Percentiles rank a stretch among this genome's conserved stretches.
phyloP scores from a whole-genome alignment of 2,888 invertebrate species.

The Eupithecia dodoneata region DNA sequence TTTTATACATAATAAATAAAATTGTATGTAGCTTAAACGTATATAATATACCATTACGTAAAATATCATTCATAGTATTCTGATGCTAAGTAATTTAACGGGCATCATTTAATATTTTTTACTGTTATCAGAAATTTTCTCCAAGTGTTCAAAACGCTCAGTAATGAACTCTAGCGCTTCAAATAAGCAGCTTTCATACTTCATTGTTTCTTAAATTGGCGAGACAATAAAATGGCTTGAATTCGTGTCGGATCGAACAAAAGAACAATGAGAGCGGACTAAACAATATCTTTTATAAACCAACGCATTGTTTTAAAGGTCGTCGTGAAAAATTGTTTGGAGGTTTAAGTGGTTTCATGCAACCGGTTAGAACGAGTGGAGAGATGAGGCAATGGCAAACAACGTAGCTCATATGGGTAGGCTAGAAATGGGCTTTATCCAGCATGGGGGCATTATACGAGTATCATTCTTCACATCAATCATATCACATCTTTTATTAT shows the following conservation, averaged over 20 bases:
- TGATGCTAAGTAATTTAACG: no score
- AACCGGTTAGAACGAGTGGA: not conserved
- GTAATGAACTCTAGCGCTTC: conserved; percentile 25
- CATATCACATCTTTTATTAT: no score
- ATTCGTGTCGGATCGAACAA: conserved; percentile 41
- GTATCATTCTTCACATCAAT: no score
- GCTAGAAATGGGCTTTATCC: not conserved
- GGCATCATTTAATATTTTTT: no score
- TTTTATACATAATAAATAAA: no score
- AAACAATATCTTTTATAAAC: conserved; percentile 43
- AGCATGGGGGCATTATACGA: no score
- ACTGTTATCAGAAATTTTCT: not conserved
- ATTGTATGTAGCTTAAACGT: no score
- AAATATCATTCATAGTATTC: no score
- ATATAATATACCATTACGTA: no score
- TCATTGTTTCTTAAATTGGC: conserved; percentile 42
- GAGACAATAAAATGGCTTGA: conserved; percentile 44
- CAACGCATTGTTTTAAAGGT: conserved; percentile 40
- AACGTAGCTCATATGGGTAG: not conserved
- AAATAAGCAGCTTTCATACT: conserved; percentile 26
- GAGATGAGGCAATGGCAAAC: not conserved
- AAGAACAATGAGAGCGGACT: conserved; percentile 39
- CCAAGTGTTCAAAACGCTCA: not conserved
- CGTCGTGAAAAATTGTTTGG: conserved; percentile 31
- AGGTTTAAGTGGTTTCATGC: not conserved